phyloP scores from a whole-genome alignment of 2,113 vertebrate genomes.

The Istiophorus platypterus region DNA sequence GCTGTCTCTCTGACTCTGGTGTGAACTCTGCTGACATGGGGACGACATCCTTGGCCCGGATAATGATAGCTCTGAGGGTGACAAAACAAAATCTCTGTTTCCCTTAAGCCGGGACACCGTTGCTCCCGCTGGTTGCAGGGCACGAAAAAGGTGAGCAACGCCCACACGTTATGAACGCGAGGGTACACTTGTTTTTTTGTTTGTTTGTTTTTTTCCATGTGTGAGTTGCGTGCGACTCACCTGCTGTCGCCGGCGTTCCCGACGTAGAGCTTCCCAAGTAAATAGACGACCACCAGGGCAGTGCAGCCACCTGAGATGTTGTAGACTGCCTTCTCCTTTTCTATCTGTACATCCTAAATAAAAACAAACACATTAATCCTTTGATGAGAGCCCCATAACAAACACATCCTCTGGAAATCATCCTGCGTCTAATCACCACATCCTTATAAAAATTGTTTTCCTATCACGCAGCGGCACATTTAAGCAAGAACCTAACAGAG shows the following conservation, averaged over 20 bases:
- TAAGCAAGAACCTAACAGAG: neutral
- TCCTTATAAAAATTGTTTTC: constrained; percentile 9
- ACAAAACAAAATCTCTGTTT: constrained; percentile 48
- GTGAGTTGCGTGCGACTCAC: constrained; percentile 68
- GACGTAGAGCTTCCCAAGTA: constrained; percentile 94
- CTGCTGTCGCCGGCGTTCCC: constrained; percentile 98
- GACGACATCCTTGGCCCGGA: constrained; percentile 92
- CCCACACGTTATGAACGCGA: neutral
- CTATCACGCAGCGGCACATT: constrained; percentile 12
- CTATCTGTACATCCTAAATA: constrained; percentile 92
- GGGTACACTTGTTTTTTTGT: neutral
- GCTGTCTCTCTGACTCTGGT: constrained; percentile 95
- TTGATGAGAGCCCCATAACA: constrained; percentile 9
- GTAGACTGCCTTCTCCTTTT: constrained; percentile 89
- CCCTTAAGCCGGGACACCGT: constrained; percentile 18
- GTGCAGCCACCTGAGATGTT: constrained; percentile 97
- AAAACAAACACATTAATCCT: constrained; percentile 18
- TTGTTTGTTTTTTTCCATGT: neutral
- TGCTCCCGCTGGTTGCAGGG: constrained; percentile 15
- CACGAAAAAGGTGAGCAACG: neutral
- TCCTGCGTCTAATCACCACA: constrained; percentile 23
- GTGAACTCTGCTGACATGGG: constrained; percentile 98
- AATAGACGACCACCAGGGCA: constrained; percentile 89
- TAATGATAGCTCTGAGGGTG: constrained; percentile 83
- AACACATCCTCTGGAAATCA: constrained; percentile 25